phyloP scores from a whole-genome alignment of 2,113 vertebrate genomes.

The Brienomyrus brachyistius region DNA sequence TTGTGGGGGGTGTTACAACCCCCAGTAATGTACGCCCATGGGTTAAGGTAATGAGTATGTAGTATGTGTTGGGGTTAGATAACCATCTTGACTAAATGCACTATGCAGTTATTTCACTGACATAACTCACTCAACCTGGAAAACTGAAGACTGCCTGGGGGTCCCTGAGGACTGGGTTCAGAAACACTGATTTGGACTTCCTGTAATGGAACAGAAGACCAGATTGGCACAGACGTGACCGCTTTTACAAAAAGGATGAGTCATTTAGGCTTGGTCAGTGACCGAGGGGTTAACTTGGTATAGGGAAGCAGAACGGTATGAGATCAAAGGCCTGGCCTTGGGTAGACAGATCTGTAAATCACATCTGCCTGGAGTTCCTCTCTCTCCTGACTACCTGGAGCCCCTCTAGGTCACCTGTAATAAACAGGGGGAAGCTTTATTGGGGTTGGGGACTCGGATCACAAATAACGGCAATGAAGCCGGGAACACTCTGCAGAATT shows the following conservation, averaged over 20 bases:
- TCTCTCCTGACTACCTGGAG: constrained; percentile 7
- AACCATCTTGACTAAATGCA: background rate
- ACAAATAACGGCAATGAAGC: constrained; percentile 1
- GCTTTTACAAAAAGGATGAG: background rate
- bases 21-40: background rate
- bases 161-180: too few relatives aligned
- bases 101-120: background rate
- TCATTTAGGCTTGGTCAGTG: constrained; percentile 14
- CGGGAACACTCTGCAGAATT: background rate
- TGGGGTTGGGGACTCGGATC: background rate
- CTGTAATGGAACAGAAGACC: background rate
- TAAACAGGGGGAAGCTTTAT: constrained; percentile 1
- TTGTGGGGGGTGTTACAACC: background rate
- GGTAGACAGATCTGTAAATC: constrained; percentile 34
- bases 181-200: too few relatives aligned
- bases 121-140: background rate
- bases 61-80: background rate
- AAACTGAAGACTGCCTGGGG: background rate
- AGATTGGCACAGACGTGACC: background rate
- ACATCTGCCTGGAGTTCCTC: constrained; percentile 24
- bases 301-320: constrained; percentile 12
- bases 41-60: background rate
- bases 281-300: constrained; percentile 5
- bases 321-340: constrained; percentile 29
- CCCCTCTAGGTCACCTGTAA: constrained; percentile 27